Evolutionary conservation across 2,797 vertebrate genomes (phyloP), one percentile per base, ranked within the genome.

Genomic region (Natrix natrix): DNA sequence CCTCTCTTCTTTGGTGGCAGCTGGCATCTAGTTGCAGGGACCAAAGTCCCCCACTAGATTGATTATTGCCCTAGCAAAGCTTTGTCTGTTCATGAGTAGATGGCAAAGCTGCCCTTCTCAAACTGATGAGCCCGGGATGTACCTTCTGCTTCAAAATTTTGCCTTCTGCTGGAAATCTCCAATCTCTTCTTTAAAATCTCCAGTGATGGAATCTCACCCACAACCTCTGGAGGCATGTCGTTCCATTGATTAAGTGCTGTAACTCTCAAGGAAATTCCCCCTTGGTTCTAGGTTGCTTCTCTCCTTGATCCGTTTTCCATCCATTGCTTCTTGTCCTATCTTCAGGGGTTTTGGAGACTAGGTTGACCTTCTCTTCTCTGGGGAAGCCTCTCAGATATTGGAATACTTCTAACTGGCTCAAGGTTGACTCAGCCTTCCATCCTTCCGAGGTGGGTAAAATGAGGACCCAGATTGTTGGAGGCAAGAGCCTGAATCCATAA

Each of bases 41-140:
- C 28, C 37, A 20, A 61, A 26, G 60, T 52, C 32, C 28, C 10
- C 56, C 17, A 7, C 16, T n/a, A 86, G 48, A 86, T 48, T n/a
- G 86, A 14, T 28, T n/a, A 55, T 16, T 26, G 60, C 8, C 61
- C 4, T 22, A 8, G 48, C 57, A 5, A 17, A 8, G 28, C 63
- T 54, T 11, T 52, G 11, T 57, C 14, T 28, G 24, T 20, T 37
- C n/a, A 20, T 48, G 20, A 24, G 43, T 1, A 83, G 92, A 26
- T 57, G 43, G 26, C 17, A 86, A 55, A 74, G 86, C 52, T 24
- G 57, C 5, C 22, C 55, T 96, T 95, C 95, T 96, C 96, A 94
- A 91, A 89, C 89, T 61, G 61, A 91, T 96, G 91, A 93, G 94
- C 92, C 91, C 87, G 74, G 55, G 92, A 93, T 74, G 55, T 95